These are phyloP conservation scores for Ypsolopha sequella DNA, from an alignment of 2,888 invertebrate genomes.

Conservation along the genomic window DNA sequence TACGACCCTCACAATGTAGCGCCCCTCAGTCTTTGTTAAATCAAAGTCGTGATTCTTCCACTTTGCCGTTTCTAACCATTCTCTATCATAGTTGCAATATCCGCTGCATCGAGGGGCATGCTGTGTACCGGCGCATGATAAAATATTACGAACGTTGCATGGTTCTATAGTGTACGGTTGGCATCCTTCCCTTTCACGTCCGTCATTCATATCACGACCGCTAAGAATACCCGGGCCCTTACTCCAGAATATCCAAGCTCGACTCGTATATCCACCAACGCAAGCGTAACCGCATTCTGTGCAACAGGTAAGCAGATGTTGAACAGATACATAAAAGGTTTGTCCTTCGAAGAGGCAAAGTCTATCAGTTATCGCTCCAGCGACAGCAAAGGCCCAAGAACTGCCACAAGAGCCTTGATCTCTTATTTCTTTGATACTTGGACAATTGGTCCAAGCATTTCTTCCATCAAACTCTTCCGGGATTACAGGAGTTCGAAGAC, in stretches of 20 bases:
- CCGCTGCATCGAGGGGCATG: slow-evolving; percentile 78
- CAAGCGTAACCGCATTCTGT: slow-evolving; percentile 84
- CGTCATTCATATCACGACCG: slow-evolving; percentile 84
- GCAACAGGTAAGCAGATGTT: slow-evolving; percentile 88
- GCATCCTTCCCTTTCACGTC: slow-evolving; percentile 76
- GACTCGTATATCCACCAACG: slow-evolving; percentile 82
- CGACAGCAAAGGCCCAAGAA: slow-evolving; percentile 95
- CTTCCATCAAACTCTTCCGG: slow-evolving; percentile 88
- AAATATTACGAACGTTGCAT: slow-evolving; percentile 27
- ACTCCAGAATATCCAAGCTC: slow-evolving; percentile 89
- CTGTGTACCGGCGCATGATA: slow-evolving; percentile 81
- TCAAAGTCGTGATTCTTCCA: no score
- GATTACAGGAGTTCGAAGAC: slow-evolving; percentile 41
- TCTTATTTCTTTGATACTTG: slow-evolving; percentile 84
- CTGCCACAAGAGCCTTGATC: slow-evolving; percentile 67
- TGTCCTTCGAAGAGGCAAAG: slow-evolving; percentile 82
- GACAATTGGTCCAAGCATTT: slow-evolving; percentile 86
- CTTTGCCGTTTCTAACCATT: no score
- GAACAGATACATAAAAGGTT: slow-evolving; percentile 84
- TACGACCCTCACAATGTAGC: slow-evolving; percentile 71
- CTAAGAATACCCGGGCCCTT: slow-evolving; percentile 86
- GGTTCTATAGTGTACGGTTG: slow-evolving; percentile 73
- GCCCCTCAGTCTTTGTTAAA: slow-evolving; percentile 74
- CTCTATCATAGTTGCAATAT: slow-evolving; percentile 76
- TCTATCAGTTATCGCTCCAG: slow-evolving; percentile 92